Evolutionary conservation across 2,113 vertebrate genomes (phyloP), one percentile per base, ranked within the genome.

Genomic region (Callopanchax toddi): DNA sequence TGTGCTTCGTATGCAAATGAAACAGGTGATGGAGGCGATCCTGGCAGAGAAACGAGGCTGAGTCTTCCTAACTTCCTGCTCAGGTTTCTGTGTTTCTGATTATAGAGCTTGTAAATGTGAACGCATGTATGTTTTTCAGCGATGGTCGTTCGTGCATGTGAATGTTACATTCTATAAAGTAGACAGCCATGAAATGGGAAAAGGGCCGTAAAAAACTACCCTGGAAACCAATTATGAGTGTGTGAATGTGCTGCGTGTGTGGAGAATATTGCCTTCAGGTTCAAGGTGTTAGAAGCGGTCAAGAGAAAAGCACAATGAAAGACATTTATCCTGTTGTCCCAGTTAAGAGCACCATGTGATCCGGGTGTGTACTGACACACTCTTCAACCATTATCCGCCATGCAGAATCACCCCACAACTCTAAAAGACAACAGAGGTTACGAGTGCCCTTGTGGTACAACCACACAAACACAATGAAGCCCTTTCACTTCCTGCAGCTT

Each of bases 371-470:
- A 46, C 48, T 1, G 7, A 10, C 49, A 21, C 52, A 52, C 57
- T 22, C 60, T 36, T 32, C 44, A 54, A 59, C 29, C 40, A 77
- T 86, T 76, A 85, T 79, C 78, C 78, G 74, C 65, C 85, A 84
- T 61, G 58, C 42, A 76, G 55, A 76, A 82, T 86, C 65, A 83
- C 64, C 58, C 71, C 40, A 36, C 55, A 50, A 60, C 26, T 56
- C 67, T 78, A 82, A 72, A 64, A 77, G 72, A 87, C 67, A 85
- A 83, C 86, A 86, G 57, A 65, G 66, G 77, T 76, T 63, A 34
- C 76, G 39, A 45, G 40, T 18, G 46, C 2, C 26, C 26, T 7
- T 29, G 26, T 29, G 26, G 4, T 29, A 7, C 32, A 36, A n/a
- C 37, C 52, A 25, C 4, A 23, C 42, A 40, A 6, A 52, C 10